These are phyloP conservation scores for Ganaspis sp. DNA, from an alignment of 1,140 invertebrate species.

Conservation along the genomic window DNA sequence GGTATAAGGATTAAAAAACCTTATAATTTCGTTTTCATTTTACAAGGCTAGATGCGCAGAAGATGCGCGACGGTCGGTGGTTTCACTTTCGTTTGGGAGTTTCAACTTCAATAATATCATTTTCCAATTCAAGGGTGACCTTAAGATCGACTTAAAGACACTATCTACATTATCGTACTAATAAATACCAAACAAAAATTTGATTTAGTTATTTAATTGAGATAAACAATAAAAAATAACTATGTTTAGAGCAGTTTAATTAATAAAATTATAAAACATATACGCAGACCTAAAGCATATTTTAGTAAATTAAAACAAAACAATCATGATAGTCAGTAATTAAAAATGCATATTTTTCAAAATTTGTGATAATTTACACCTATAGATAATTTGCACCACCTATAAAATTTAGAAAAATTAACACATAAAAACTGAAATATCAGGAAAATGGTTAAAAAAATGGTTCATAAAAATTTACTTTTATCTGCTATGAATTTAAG, in stretches of 20 bases:
- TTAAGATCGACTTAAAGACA: background rate
- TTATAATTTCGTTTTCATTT: conserved; percentile 25
- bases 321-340: no score
- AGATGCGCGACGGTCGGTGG: background rate
- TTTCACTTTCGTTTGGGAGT: conserved; percentile 15
- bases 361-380: no score
- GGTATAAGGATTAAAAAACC: background rate
- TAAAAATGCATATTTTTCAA: no score
- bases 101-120: background rate
- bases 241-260: background rate
- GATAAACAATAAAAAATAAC: background rate
- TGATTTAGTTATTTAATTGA: background rate
- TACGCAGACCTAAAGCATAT: no score
- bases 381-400: no score
- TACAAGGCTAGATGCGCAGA: background rate
- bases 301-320: no score
- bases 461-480: no score
- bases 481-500: no score
- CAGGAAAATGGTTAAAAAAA: no score
- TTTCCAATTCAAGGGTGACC: background rate
- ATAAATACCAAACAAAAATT: background rate
- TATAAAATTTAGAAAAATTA: no score
- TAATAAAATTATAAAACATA: no score
- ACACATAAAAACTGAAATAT: no score
- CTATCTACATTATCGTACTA: background rate